phyloP scores from a whole-genome alignment of 2,797 vertebrate species.

The Silurus lanzhouensis region DNA sequence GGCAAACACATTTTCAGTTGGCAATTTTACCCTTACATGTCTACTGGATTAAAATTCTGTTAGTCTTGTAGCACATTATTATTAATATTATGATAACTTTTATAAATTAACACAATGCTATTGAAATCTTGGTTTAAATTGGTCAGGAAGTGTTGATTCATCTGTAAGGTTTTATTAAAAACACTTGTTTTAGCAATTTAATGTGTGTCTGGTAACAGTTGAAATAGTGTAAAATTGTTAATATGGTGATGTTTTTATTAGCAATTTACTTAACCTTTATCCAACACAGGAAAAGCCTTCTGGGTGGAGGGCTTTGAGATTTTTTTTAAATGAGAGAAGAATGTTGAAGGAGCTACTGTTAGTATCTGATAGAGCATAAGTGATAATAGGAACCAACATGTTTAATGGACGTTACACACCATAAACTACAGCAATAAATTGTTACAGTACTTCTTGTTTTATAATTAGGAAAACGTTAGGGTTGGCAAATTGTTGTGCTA shows the following conservation, averaged over 20 bases:
- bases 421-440: neutral
- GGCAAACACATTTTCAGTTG: neutral
- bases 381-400: neutral
- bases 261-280: neutral
- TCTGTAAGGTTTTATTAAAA: neutral
- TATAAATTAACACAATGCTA: neutral
- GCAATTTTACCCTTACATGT: neutral
- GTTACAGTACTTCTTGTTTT: neutral
- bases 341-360: neutral
- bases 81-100: neutral
- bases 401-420: neutral
- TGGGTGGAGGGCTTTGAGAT: neutral
- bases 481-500: neutral
- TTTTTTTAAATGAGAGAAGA: neutral
- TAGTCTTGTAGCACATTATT: neutral
- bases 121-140: neutral
- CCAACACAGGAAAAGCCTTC: neutral
- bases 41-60: neutral
- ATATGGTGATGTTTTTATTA: neutral
- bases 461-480: neutral
- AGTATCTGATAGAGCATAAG: neutral
- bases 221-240: neutral
- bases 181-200: neutral
- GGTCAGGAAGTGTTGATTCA: neutral
- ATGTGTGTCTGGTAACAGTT: neutral